These are phyloP conservation scores for Rhinolophus ferrumequinum DNA, from an alignment of 2,113 vertebrate genomes.

Conservation along the genomic window DNA sequence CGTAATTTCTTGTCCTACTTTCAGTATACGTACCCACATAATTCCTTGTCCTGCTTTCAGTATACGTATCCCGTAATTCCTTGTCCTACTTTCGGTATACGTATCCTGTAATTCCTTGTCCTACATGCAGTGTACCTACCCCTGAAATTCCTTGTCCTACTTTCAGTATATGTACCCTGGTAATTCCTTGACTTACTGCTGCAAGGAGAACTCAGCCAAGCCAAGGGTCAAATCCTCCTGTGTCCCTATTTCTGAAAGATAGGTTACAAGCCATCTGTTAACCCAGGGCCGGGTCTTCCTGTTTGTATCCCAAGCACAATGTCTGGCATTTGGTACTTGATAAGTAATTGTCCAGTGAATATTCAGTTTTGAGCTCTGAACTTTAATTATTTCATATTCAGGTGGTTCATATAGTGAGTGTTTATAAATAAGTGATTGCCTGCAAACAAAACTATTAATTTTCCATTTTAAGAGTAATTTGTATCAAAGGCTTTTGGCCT, in stretches of 20 bases:
- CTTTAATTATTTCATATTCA: conserved; percentile 1
- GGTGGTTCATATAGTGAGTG: background rate
- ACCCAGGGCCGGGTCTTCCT: background rate
- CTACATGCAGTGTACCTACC: too few species aligned
- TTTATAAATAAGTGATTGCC: background rate
- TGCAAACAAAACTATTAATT: background rate
- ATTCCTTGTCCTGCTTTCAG: background rate
- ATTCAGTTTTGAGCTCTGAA: background rate
- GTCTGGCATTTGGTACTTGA: background rate
- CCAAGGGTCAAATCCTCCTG: background rate
- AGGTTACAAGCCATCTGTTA: background rate
- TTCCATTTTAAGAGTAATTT: background rate
- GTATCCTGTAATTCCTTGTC: background rate
- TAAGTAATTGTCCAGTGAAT: background rate
- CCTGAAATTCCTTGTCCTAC: background rate
- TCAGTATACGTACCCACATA: background rate
- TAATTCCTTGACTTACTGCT: background rate
- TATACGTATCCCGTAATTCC: too few species aligned
- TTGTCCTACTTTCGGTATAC: background rate
- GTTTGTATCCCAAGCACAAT: background rate
- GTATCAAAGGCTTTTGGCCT: background rate
- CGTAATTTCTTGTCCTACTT: background rate
- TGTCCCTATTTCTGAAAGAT: background rate
- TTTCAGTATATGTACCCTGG: background rate
- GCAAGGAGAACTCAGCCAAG: background rate